Evolutionary conservation across 2,113 vertebrate species (phyloP).

Genomic region (Bufo bufo): DNA sequence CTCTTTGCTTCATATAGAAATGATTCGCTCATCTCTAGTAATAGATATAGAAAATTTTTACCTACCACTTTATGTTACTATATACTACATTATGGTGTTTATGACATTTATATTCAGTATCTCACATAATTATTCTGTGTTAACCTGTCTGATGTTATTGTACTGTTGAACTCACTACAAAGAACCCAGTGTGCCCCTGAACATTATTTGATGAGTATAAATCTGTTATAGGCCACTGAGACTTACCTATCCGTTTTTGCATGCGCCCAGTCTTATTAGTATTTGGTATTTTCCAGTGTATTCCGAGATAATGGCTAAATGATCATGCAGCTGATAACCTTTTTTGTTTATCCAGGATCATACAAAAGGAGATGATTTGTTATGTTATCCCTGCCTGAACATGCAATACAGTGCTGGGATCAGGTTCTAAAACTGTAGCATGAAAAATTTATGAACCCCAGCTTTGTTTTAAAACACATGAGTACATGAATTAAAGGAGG

Average conservation of each 20-base stretch:
- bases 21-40: too few relatives aligned
- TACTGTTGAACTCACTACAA: background rate
- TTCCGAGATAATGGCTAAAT: too few relatives aligned
- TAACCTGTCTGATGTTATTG: background rate
- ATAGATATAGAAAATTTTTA: too few relatives aligned
- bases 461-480: background rate
- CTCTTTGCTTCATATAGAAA: too few relatives aligned
- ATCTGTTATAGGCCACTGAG: background rate
- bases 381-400: background rate
- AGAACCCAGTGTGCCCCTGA: background rate
- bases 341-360: too few relatives aligned
- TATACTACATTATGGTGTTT: background rate
- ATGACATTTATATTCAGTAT: background rate
- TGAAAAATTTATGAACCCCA: too few relatives aligned
- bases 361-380: background rate
- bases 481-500: too few relatives aligned
- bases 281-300: too few relatives aligned
- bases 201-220: background rate
- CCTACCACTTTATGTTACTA: too few relatives aligned
- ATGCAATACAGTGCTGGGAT: background rate
- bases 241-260: background rate
- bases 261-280: background rate
- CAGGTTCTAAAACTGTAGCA: too few relatives aligned
- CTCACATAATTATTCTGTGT: background rate
- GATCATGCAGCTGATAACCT: too few relatives aligned